Conservation (phyloP, 2,113 vertebrate species). For the Tringa solitaria region DNA sequence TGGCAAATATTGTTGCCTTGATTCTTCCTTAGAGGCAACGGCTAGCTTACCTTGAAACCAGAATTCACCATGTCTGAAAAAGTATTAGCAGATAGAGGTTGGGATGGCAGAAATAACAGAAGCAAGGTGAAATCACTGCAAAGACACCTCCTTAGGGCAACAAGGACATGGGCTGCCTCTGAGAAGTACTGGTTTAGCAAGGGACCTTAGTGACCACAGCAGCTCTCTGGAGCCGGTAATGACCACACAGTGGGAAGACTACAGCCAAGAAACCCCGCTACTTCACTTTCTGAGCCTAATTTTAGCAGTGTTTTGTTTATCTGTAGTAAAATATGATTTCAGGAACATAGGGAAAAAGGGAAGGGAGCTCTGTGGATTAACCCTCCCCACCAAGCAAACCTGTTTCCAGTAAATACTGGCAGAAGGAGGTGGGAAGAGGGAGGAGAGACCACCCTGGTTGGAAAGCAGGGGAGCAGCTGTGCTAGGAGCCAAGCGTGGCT, state of each 20-base stretch:
- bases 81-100: not conserved
- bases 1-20: not conserved
- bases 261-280: not conserved
- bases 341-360: not conserved
- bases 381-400: not conserved
- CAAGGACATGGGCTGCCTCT: not conserved
- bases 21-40: not conserved
- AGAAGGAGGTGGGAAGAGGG: not conserved
- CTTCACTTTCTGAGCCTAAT: not conserved
- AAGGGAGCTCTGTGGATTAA: not conserved
- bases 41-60: not conserved
- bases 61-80: not conserved
- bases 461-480: not conserved
- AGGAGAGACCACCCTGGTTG: not conserved
- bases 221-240: not conserved
- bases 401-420: not conserved
- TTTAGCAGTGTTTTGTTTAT: not conserved
- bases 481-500: rapidly evolving
- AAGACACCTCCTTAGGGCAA: not conserved
- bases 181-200: not conserved
- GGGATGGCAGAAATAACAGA: not conserved
- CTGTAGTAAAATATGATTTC: not conserved
- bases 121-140: not conserved
- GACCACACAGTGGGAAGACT: not conserved
- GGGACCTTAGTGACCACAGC: not conserved